phyloP scores from a whole-genome alignment of 2,113 vertebrate species.

The Bungarus multicinctus region DNA sequence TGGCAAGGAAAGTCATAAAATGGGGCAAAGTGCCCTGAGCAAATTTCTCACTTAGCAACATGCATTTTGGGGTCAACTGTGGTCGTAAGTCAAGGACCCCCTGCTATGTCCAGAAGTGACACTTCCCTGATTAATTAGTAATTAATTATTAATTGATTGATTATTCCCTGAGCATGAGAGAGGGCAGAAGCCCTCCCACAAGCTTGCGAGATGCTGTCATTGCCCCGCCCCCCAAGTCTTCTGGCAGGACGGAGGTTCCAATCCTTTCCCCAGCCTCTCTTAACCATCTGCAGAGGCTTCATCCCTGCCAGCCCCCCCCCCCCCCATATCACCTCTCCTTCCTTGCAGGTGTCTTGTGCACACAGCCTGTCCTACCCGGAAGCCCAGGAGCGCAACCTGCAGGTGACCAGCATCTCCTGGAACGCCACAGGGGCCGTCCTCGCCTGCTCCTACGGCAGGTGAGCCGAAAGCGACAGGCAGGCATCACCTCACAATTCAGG shows the following conservation, averaged over 20 bases:
- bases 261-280: background rate
- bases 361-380: conserved; percentile 74
- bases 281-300: background rate
- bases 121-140: background rate
- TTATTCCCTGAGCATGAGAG: background rate
- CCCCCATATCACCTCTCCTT: background rate
- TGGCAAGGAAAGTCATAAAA: background rate
- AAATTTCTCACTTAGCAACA: background rate
- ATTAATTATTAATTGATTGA: too few species aligned
- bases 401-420: conserved; percentile 88
- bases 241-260: background rate
- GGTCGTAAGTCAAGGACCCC: background rate
- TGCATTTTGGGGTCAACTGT: background rate
- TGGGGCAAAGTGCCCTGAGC: background rate
- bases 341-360: conserved; percentile 78
- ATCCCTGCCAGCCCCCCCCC: background rate
- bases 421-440: conserved; percentile 85
- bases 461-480: conserved; percentile 41
- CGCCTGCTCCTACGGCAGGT: conserved; percentile 89
- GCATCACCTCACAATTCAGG: background rate
- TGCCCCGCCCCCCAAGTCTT: background rate
- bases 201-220: background rate
- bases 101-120: background rate
- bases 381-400: conserved; percentile 75
- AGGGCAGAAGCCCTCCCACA: background rate